These are phyloP conservation scores for Phytoseiulus persimilis DNA, from an alignment of 2,888 invertebrate genomes.

Conservation along the genomic window DNA sequence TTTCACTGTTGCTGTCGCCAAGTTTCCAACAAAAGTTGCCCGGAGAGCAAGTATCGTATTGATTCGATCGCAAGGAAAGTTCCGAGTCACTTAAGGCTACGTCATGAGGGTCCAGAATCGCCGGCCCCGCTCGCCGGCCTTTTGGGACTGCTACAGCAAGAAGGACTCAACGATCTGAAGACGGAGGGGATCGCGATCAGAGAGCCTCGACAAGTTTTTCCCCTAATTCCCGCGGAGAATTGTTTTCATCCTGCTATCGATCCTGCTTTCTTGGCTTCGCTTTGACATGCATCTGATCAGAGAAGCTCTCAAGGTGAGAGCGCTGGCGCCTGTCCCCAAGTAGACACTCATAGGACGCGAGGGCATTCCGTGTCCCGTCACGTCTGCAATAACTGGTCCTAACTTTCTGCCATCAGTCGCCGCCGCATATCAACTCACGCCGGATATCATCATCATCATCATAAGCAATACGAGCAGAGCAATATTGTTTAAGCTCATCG, in stretches of 20 bases:
- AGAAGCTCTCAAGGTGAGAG: no score
- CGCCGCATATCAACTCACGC: neutral
- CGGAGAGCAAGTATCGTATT: neutral
- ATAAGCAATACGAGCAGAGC: neutral
- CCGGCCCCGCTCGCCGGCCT: neutral
- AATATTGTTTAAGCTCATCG: neutral
- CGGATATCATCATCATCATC: neutral
- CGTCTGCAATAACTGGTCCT: neutral
- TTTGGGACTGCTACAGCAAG: neutral
- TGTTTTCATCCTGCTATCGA: no score
- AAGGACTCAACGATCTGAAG: neutral
- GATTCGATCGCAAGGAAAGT: neutral
- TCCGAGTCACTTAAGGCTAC: neutral
- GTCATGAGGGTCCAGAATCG: neutral
- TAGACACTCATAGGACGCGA: neutral
- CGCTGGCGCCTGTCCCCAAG: no score
- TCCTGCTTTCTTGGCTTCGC: no score
- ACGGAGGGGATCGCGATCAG: neutral
- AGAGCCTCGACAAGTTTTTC: no score
- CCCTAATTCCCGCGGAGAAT: no score
- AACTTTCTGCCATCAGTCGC: neutral
- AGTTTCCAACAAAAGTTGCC: neutral
- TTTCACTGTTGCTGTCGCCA: neutral
- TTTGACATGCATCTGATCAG: no score
- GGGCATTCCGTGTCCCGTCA: neutral